Base-by-base conservation (phyloP, 30 jellyfish, hydroid and myxozoan species). In the Aurelia sp. region DNA sequence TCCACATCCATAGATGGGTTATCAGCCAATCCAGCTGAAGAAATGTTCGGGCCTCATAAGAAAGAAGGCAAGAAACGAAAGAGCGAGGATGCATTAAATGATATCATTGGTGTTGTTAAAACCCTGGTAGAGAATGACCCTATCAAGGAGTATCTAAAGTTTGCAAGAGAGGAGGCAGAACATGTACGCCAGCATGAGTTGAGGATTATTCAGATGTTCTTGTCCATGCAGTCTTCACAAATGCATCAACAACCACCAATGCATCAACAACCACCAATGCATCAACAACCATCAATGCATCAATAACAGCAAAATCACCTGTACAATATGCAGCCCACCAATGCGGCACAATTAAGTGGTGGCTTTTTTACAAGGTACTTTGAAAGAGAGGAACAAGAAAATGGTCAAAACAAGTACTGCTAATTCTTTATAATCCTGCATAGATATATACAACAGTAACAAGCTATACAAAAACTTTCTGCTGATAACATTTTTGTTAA, bases 141-240 rank as follows among this genome's bases (percentile, higher is more conserved):
- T 2, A 41, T 80, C 61, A 57, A 47, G 40, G 67, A 66, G 47
- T 65, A 18, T 84, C 66, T 80, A 19, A 1, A 47, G 21, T 64
- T 50, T 80, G 90, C 90, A 17, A 44, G 73, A 31, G 90, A 80
- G 44, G 90, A 80, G 84, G 71, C 90, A 18, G 83, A 48, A 66
- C 66, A 47, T 23, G 21, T 73, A 33, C 63, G 90, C 44, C 74
- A 65, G 66, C 90, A 80, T 66, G 90, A 80, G 30, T 11, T 63
- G 21, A 65, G 52, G 74, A 63, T 63, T 19, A 80, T 80, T 84
- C 60, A 80, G 31, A 80, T 80, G 90, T 41, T 80, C 13, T 47
- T 63, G 73, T 53, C 65, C 16, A 53, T 53, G 65, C 65, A 53
- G 65, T 53, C 65, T 13, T 27, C 33, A 27, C 33, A 27, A 27